A percentile compares a stretch with the other conserved stretches of the same genome.
Evolutionary conservation across 2,113 vertebrate genomes (phyloP).

Genomic region (Pelecanus crispus): DNA sequence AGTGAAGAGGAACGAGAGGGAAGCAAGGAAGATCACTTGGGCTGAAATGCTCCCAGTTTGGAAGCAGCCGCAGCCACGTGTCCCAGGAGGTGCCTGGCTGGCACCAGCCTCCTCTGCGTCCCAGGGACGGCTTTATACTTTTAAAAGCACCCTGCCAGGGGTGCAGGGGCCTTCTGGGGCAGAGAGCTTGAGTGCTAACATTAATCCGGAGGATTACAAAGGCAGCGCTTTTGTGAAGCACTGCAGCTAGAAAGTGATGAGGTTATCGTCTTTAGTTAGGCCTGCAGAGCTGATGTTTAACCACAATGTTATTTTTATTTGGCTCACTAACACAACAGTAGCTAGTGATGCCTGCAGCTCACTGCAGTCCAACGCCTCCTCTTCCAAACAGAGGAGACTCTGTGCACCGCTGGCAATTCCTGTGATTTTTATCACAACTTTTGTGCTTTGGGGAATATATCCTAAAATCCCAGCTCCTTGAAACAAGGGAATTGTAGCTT

Average conservation of each 20-base stretch:
- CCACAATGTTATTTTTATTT: constrained; percentile 10
- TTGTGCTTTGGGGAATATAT: neutral
- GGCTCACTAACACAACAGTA: neutral
- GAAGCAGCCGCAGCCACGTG: neutral
- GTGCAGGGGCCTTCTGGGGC: neutral
- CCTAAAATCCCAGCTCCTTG: constrained; percentile 11
- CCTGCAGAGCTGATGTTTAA: constrained; percentile 1
- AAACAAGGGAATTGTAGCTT: neutral
- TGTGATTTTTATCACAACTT: constrained; percentile 18
- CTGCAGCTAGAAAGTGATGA: neutral
- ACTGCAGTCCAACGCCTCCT: neutral
- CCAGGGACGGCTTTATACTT: neutral
- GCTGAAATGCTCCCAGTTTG: neutral
- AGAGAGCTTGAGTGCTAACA: neutral
- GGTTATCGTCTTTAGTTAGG: neutral
- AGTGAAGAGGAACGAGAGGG: neutral
- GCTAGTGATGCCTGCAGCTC: neutral
- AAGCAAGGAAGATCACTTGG: neutral
- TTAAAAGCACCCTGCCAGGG: neutral
- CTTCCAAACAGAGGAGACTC: neutral
- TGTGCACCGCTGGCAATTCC: neutral
- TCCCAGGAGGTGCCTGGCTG: neutral
- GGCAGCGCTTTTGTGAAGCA: neutral
- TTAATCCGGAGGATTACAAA: neutral
- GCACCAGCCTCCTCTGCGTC: neutral